Conservation (phyloP, 2,888 invertebrate species). For the Pantelozetes paolii region DNA sequence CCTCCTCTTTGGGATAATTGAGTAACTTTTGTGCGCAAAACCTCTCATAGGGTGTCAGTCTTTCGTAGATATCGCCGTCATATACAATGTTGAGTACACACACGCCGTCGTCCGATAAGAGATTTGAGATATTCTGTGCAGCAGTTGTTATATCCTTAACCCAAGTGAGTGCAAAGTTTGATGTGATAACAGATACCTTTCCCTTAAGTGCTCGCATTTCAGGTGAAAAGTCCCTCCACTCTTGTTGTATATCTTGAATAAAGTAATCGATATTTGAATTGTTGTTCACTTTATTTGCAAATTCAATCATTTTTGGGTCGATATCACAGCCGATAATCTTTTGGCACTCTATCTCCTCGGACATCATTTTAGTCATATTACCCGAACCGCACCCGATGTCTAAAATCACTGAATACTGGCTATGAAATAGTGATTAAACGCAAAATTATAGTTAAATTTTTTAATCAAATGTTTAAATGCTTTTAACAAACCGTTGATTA, state of each 20-base stretch:
- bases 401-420: conserved; percentile 17
- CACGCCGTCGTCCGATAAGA: conserved; percentile 17
- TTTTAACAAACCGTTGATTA: neutral
- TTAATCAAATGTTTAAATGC: neutral
- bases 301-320: conserved; percentile 36
- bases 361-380: conserved; percentile 11
- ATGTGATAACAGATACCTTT: conserved; percentile 25
- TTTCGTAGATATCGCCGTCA: conserved; percentile 32
- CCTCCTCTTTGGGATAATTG: conserved; percentile 22
- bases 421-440: neutral
- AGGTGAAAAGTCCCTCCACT: conserved; percentile 13
- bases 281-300: conserved; percentile 2
- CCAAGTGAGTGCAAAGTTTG: conserved; percentile 39
- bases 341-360: neutral
- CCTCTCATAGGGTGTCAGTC: neutral
- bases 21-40: neutral
- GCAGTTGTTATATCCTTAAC: neutral
- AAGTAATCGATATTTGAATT: conserved; percentile 23
- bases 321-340: conserved; percentile 32
- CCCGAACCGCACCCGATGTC: conserved; percentile 41
- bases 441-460: neutral
- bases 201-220: neutral
- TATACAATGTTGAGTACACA: conserved; percentile 35
- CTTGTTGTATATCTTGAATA: conserved; percentile 25
- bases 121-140: conserved; percentile 16